Conservation (phyloP, 1,140 invertebrate genomes). For the Palaemon carinicauda region DNA sequence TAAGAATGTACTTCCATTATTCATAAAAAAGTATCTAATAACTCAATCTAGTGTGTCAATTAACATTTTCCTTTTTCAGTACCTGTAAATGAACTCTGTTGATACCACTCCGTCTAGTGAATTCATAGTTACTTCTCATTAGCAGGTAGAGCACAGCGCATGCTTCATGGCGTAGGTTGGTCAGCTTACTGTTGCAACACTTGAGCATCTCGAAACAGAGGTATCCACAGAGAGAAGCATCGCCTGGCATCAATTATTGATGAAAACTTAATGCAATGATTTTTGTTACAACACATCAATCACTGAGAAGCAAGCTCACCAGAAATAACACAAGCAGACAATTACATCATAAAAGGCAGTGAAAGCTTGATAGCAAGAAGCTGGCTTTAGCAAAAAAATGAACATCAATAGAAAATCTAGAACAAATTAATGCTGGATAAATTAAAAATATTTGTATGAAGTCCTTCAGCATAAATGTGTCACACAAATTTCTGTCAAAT, state of each 20-base stretch:
- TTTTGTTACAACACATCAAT: too few relatives aligned
- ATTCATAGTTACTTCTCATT: slow-evolving; percentile 93
- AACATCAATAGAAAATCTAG: too few relatives aligned
- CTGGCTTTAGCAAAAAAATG: too few relatives aligned
- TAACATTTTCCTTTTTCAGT: slow-evolving; percentile 3
- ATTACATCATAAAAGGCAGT: background rate
- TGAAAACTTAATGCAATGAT: background rate
- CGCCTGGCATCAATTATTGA: slow-evolving; percentile 68
- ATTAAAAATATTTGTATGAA: too few relatives aligned
- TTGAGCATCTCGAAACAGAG: slow-evolving; percentile 83
- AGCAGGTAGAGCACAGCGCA: slow-evolving; percentile 89
- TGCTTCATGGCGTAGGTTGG: slow-evolving; percentile 83
- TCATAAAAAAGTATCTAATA: background rate
- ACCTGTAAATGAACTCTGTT: slow-evolving; percentile 86
- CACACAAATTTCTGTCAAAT: too few relatives aligned
- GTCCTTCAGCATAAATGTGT: too few relatives aligned
- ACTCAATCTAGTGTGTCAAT: background rate
- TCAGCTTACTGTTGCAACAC: slow-evolving; percentile 82
- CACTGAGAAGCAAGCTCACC: background rate
- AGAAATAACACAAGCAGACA: background rate
- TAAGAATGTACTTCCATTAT: background rate
- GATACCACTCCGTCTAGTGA: slow-evolving; percentile 80
- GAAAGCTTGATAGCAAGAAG: background rate
- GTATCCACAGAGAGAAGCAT: slow-evolving; percentile 82
- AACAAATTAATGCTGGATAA: too few relatives aligned